phyloP scores from a whole-genome alignment of 2,888 invertebrate species.

The Drosophila anomalipes region DNA sequence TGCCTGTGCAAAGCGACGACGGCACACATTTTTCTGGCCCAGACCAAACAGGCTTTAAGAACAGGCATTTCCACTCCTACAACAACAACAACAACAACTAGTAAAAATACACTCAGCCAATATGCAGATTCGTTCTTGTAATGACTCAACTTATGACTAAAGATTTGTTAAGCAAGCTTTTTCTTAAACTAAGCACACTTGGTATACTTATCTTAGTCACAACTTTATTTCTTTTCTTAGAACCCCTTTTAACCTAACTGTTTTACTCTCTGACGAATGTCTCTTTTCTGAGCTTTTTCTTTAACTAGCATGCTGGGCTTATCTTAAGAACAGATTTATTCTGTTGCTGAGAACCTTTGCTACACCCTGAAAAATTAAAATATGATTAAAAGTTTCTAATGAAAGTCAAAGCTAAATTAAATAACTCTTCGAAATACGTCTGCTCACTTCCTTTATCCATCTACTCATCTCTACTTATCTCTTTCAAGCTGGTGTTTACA shows the following conservation, averaged over 20 bases:
- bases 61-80: constrained; percentile 85
- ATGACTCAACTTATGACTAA: background rate
- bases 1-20: constrained; percentile 36
- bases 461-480: background rate
- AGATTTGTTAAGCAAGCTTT: background rate
- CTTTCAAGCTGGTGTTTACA: background rate
- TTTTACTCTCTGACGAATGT: background rate
- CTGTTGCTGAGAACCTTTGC: background rate
- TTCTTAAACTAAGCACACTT: background rate
- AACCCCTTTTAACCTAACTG: background rate
- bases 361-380: background rate
- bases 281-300: background rate
- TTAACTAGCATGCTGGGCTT: background rate
- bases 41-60: constrained; percentile 74
- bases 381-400: background rate
- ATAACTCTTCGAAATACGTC: background rate
- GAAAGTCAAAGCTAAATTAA: background rate
- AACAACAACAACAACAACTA: constrained; percentile 56
- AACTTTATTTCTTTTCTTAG: background rate
- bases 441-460: background rate
- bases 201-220: background rate
- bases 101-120: constrained; percentile 4
- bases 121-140: background rate
- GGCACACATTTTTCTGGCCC: constrained; percentile 66
- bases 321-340: background rate